phyloP scores from a whole-genome alignment of 2,797 vertebrate genomes.

The Propithecus deckenii region DNA sequence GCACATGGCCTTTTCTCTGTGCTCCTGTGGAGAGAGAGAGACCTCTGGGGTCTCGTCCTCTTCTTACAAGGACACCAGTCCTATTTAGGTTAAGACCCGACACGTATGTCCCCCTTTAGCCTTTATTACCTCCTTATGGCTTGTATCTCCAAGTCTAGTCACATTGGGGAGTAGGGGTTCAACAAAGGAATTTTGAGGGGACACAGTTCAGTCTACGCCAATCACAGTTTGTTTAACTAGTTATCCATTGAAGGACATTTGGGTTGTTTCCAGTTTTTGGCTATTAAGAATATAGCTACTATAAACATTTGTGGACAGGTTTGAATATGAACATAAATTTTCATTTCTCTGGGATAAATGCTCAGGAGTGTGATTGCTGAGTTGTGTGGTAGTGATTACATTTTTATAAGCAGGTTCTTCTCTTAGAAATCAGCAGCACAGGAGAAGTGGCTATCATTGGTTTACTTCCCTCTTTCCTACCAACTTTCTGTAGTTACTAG shows the following conservation, averaged over 20 bases:
- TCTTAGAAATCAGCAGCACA: conserved; percentile 10
- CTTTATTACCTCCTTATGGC: not conserved
- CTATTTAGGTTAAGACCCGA: not conserved
- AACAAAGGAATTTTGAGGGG: not conserved
- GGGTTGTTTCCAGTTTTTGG: not conserved
- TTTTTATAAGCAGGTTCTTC: conserved; percentile 14
- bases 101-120: not conserved
- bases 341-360: conserved; percentile 45
- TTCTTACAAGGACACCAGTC: not conserved
- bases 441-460: not conserved
- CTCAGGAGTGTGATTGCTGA: not conserved
- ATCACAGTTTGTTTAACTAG: conserved; percentile 6
- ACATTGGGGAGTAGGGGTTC: not conserved
- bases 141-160: not conserved
- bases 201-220: not conserved
- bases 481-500: not conserved
- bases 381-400: not conserved
- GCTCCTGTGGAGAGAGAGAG: not conserved
- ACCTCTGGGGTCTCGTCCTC: not conserved
- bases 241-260: not conserved
- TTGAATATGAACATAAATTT: conserved; percentile 50
- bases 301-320: conserved; percentile 4
- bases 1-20: not conserved
- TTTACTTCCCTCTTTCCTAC: not conserved
- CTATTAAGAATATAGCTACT: conserved; percentile 13